Evolutionary conservation across 1,140 invertebrate species (phyloP).

Genomic region (Adelges cooleyi): DNA sequence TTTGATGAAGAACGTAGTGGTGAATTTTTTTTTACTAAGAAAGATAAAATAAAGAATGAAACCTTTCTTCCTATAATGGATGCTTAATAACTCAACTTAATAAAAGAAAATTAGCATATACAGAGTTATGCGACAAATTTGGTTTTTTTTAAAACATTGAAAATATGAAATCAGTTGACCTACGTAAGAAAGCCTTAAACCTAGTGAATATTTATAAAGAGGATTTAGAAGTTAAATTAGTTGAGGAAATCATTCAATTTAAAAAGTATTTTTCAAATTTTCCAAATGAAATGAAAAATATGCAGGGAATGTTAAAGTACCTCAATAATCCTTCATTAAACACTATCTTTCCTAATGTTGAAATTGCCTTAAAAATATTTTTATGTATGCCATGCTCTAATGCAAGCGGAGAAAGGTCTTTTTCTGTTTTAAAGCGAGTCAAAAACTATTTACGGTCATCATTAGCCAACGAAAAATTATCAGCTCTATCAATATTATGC

Average conservation of each 20-base stretch:
- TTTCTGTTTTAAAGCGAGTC: background rate
- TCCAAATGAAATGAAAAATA: background rate
- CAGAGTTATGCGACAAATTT: constrained; percentile 4
- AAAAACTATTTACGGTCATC: background rate
- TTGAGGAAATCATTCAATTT: background rate
- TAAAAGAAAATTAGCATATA: background rate
- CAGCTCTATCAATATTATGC: background rate
- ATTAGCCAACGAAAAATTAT: background rate
- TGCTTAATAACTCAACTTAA: background rate
- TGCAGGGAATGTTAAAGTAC: too few species aligned
- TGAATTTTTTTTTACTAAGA: background rate
- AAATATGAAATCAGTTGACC: background rate
- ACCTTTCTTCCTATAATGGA: background rate
- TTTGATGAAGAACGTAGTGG: background rate
- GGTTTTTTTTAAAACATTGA: constrained; percentile 1
- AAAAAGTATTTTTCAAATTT: background rate
- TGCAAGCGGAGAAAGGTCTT: background rate
- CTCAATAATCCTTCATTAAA: background rate
- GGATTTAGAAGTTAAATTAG: background rate
- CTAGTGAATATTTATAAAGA: background rate
- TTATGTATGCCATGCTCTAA: background rate
- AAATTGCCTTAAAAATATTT: background rate
- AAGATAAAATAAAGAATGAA: background rate
- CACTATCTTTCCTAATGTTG: background rate
- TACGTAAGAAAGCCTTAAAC: background rate